These are phyloP conservation scores for Physella acuta DNA, from an alignment of 1,140 invertebrate species.

Conservation along the genomic window DNA sequence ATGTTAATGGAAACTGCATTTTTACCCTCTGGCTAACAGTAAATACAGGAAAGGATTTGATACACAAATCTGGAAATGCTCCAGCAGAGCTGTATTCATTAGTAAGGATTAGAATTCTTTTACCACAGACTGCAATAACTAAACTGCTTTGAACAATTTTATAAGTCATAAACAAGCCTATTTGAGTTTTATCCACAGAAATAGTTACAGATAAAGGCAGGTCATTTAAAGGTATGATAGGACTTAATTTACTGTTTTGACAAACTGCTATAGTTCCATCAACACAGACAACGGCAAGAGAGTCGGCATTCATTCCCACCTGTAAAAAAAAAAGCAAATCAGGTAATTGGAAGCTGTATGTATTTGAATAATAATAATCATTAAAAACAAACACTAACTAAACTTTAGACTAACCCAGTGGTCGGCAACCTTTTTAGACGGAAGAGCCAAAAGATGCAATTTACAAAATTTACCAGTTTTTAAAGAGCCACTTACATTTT, in stretches of 20 bases:
- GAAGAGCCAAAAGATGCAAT: no score
- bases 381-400: no score
- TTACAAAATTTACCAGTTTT: no score
- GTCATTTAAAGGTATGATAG: constrained; percentile 40
- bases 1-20: constrained; percentile 46
- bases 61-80: neutral
- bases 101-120: constrained; percentile 28
- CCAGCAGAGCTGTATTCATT: neutral
- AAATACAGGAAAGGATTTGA: constrained; percentile 44
- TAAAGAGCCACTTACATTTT: no score
- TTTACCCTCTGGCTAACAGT: constrained; percentile 54
- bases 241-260: constrained; percentile 40
- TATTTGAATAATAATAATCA: no score
- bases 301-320: constrained; percentile 45
- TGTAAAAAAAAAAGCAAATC: constrained; percentile 14
- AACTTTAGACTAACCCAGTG: no score
- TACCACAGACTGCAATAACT: constrained; percentile 41
- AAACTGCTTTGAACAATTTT: constrained; percentile 37
- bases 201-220: constrained; percentile 47
- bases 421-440: no score
- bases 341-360: no score
- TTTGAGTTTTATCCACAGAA: constrained; percentile 36
- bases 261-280: constrained; percentile 43
- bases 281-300: constrained; percentile 47
- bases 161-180: constrained; percentile 43